Evolutionary conservation across 1,140 invertebrate genomes (phyloP).

Genomic region (Halictus rubicundus): DNA sequence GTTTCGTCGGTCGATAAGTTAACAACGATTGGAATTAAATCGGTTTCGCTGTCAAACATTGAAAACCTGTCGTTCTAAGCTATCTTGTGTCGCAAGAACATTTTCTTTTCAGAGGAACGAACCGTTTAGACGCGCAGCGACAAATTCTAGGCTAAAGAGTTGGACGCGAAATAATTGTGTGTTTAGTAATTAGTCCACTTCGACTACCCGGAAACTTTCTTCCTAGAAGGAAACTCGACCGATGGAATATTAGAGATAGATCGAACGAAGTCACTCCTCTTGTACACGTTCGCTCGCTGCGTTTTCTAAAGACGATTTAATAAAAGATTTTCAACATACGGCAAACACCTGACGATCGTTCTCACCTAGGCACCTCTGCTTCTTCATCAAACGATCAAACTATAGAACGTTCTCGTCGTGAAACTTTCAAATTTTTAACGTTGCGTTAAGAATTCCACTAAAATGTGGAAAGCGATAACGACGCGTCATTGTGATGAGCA

Average conservation of each 20-base stretch:
- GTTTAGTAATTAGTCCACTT: not conserved
- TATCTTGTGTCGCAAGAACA: not conserved
- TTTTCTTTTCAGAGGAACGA: not conserved
- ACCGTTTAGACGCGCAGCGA: not conserved
- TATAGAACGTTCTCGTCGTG: too few relatives aligned
- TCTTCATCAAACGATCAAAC: too few relatives aligned
- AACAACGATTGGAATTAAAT: too few relatives aligned
- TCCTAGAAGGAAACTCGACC: too few relatives aligned
- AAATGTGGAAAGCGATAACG: too few relatives aligned
- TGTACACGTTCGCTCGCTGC: not conserved
- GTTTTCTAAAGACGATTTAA: not conserved
- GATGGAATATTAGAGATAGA: not conserved
- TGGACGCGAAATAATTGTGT: not conserved
- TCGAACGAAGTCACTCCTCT: not conserved
- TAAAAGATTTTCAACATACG: not conserved
- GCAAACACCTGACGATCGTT: too few relatives aligned
- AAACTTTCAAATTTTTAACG: too few relatives aligned
- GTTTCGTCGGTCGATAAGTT: too few relatives aligned
- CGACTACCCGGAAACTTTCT: not conserved
- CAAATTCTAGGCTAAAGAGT: too few relatives aligned
- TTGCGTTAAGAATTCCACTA: too few relatives aligned
- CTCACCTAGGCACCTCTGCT: too few relatives aligned
- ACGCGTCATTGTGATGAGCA: too few relatives aligned
- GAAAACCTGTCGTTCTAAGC: not conserved
- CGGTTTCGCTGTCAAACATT: not conserved